A percentile compares a stretch with the other conserved stretches of the same genome.
These are phyloP conservation scores for Bubo bubo DNA, from an alignment of 2,113 vertebrate species.

Conservation along the genomic window DNA sequence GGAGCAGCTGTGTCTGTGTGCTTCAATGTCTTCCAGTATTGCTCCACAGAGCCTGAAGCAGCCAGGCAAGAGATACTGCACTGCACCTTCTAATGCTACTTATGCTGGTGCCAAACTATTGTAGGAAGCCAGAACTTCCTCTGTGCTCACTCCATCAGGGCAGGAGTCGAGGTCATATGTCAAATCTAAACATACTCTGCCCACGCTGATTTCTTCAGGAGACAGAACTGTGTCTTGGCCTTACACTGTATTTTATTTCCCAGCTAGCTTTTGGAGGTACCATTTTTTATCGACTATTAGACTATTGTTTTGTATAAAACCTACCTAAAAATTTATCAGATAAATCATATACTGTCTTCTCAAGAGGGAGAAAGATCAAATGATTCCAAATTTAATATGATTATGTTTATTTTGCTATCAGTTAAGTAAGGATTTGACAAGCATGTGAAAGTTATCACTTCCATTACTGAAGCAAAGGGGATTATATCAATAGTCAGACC, in stretches of 20 bases:
- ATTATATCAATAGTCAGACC: neutral
- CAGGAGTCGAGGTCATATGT: neutral
- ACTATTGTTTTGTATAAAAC: neutral
- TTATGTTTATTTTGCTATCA: neutral
- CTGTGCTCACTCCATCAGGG: neutral
- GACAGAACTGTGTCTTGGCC: neutral
- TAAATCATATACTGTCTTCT: neutral
- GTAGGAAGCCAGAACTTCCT: neutral
- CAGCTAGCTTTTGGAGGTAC: neutral
- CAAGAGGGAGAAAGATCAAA: neutral
- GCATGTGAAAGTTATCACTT: neutral
- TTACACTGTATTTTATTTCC: neutral
- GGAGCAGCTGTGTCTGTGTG: neutral
- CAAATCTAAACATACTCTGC: neutral
- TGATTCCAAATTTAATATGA: neutral
- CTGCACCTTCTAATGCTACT: neutral
- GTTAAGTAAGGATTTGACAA: neutral
- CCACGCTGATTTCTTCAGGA: neutral
- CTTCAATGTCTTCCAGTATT: neutral
- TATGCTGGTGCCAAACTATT: neutral
- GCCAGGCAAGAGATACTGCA: neutral
- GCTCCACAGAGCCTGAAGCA: neutral
- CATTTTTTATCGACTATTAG: neutral
- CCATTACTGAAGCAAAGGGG: neutral
- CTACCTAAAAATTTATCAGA: neutral